Percentiles rank a stretch among this genome's conserved stretches.
These are phyloP conservation scores for Sturnus vulgaris DNA, from an alignment of 2,113 vertebrate genomes.

Conservation along the genomic window DNA sequence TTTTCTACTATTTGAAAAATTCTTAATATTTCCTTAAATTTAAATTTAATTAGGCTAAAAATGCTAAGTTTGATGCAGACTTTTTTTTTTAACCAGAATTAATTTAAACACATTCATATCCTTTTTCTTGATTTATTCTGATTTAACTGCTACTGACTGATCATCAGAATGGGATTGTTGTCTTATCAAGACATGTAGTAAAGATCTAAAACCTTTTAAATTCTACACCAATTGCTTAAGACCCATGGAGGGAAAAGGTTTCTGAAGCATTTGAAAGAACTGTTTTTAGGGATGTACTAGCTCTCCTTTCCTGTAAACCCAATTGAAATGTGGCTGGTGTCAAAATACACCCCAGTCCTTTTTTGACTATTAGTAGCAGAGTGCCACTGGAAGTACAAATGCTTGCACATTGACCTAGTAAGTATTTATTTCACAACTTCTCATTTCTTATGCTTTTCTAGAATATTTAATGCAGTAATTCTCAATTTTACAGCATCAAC, in stretches of 20 bases:
- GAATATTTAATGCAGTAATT: constrained; percentile 12
- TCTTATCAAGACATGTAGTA: not conserved
- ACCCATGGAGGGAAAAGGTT: not conserved
- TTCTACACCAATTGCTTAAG: not conserved
- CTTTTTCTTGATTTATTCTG: not conserved
- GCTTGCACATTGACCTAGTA: not conserved
- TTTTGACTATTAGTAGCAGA: not conserved
- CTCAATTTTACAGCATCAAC: constrained; percentile 71
- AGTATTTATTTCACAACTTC: not conserved
- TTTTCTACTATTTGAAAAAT: not conserved
- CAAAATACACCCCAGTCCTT: not conserved
- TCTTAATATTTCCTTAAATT: not conserved
- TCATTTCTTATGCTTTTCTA: not conserved
- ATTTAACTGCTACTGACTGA: not conserved
- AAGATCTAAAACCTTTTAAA: not conserved
- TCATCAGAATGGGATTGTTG: not conserved
- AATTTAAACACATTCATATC: not conserved
- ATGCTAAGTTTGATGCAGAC: not conserved
- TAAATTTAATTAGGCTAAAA: not conserved
- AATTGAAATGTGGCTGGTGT: not conserved
- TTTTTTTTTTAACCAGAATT: not conserved
- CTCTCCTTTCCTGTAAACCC: not conserved
- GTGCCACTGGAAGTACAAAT: not conserved
- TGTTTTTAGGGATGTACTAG: not conserved
- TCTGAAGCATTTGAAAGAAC: not conserved